A percentile compares a stretch with the other conserved stretches of the same genome.
These are phyloP conservation scores for Penaeus chinensis DNA, from an alignment of 1,140 invertebrate genomes.

Conservation along the genomic window DNA sequence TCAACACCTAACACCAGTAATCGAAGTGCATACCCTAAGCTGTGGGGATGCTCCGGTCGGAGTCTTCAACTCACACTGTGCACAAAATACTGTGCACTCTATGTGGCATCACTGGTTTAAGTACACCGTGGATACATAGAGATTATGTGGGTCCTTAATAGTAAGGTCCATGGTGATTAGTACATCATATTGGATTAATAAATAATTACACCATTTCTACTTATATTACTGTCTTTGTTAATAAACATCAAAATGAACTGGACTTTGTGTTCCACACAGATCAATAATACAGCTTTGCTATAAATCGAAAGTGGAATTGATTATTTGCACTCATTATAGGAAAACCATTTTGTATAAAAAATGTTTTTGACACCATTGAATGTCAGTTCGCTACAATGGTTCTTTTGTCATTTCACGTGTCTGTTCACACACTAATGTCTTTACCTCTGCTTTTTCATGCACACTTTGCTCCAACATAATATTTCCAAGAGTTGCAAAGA, in stretches of 20 bases:
- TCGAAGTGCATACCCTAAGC: slow-evolving; percentile 3
- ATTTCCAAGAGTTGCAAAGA: too few relatives aligned
- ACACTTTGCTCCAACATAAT: too few relatives aligned
- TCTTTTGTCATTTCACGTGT: too few relatives aligned
- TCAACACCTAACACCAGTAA: slow-evolving; percentile 36
- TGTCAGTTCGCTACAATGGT: too few relatives aligned
- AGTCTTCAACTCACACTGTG: slow-evolving; percentile 14
- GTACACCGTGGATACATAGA: slow-evolving; percentile 59
- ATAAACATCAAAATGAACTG: slow-evolving; percentile 55
- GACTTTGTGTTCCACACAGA: slow-evolving; percentile 48
- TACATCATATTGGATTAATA: slow-evolving; percentile 59
- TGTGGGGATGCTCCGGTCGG: slow-evolving; percentile 1
- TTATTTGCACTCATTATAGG: slow-evolving; percentile 60
- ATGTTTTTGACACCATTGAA: slow-evolving; percentile 39
- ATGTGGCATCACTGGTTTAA: slow-evolving; percentile 55
- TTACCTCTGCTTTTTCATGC: too few relatives aligned
- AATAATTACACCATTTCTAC: slow-evolving; percentile 57
- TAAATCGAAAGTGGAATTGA: slow-evolving; percentile 54
- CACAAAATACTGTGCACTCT: slow-evolving; percentile 35
- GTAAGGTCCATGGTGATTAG: slow-evolving; percentile 55
- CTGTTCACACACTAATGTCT: slow-evolving; percentile 1
- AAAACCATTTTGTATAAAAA: slow-evolving; percentile 47
- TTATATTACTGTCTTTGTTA: slow-evolving; percentile 60
- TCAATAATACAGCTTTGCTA: slow-evolving; percentile 37
- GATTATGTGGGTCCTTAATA: slow-evolving; percentile 46